Conservation (phyloP, 2,113 vertebrate species). For the Sarotherodon lohbergeri region DNA sequence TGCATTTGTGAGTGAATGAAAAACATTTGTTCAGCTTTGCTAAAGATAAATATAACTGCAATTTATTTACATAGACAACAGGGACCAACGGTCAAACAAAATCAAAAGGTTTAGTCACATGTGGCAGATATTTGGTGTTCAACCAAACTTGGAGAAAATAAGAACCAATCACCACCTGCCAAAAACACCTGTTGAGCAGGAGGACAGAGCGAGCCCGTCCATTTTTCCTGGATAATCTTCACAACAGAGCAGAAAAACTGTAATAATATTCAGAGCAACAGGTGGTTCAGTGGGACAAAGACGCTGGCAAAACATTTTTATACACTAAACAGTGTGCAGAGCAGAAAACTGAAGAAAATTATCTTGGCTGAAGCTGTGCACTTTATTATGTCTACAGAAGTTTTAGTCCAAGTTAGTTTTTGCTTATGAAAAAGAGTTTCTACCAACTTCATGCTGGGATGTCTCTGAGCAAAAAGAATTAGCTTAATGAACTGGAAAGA, state of each 20-base stretch:
- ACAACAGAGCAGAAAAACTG: background rate
- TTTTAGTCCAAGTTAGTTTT: background rate
- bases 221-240: background rate
- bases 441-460: background rate
- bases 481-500: background rate
- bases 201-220: background rate
- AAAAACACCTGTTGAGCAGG: background rate
- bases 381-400: background rate
- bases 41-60: background rate
- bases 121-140: background rate
- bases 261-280: background rate
- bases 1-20: background rate
- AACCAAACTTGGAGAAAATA: background rate
- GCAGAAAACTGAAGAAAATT: background rate
- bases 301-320: background rate
- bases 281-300: background rate
- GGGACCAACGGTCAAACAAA: background rate
- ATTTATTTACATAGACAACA: background rate
- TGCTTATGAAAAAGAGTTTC: background rate
- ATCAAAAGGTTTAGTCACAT: background rate
- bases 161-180: background rate
- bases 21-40: background rate
- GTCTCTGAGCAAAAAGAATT: background rate
- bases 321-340: background rate
- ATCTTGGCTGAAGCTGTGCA: background rate